phyloP scores from a whole-genome alignment of 2,888 invertebrate genomes.

The Coecobrya sp. region DNA sequence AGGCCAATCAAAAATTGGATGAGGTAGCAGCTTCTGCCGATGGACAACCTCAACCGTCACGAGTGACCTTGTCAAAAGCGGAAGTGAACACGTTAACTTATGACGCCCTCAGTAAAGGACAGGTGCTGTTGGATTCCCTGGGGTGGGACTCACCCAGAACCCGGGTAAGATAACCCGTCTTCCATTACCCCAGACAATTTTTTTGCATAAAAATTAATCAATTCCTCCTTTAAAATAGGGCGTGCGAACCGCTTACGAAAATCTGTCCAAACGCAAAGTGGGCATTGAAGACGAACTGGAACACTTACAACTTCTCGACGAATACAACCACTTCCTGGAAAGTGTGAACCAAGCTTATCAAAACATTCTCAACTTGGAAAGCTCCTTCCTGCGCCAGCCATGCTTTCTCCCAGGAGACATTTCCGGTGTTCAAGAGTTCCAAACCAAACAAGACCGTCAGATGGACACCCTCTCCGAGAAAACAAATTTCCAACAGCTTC shows the following conservation, averaged over 20 bases:
- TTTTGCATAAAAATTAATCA: too few species aligned
- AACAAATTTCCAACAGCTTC: constrained; percentile 71
- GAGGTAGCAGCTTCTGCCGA: constrained; percentile 28
- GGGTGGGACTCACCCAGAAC: constrained; percentile 90
- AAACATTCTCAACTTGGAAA: constrained; percentile 80
- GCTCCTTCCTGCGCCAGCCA: constrained; percentile 73
- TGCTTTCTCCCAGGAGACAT: constrained; percentile 67
- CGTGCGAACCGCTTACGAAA: constrained; percentile 81
- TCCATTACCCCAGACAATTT: too few species aligned
- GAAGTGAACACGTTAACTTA: constrained; percentile 80
- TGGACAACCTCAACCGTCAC: not conserved
- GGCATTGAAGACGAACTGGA: constrained; percentile 89
- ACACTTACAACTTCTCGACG: constrained; percentile 91
- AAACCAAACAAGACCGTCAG: constrained; percentile 57
- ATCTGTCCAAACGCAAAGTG: constrained; percentile 78
- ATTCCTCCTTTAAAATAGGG: too few species aligned
- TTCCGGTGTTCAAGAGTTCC: constrained; percentile 61
- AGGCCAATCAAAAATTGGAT: constrained; percentile 66
- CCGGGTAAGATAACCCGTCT: too few species aligned
- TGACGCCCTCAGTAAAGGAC: constrained; percentile 91
- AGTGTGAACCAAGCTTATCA: constrained; percentile 88
- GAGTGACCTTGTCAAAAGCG: constrained; percentile 62
- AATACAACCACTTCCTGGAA: constrained; percentile 91
- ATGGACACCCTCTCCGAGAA: constrained; percentile 74
- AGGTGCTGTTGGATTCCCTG: constrained; percentile 91